These are phyloP conservation scores for Phalacrocorax aristotelis DNA, from an alignment of 2,113 vertebrate genomes.

Conservation along the genomic window DNA sequence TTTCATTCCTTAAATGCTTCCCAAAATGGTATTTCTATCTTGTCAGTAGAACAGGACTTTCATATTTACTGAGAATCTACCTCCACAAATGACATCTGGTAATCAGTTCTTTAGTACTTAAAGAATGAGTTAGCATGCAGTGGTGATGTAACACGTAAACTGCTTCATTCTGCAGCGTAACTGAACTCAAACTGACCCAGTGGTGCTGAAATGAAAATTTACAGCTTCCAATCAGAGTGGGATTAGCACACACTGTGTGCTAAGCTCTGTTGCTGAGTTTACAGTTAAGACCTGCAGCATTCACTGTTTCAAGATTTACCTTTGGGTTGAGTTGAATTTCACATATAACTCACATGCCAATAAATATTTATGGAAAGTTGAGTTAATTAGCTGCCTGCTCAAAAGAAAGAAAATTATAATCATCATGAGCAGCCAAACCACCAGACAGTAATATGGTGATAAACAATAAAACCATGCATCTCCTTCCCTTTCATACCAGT, in stretches of 20 bases:
- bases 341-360: neutral
- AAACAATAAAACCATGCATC: neutral
- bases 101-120: neutral
- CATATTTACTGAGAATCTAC: neutral
- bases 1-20: neutral
- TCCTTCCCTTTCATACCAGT: neutral
- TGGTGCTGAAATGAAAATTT: constrained; percentile 65
- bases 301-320: constrained; percentile 25
- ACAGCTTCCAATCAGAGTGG: constrained; percentile 36
- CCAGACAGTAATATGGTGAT: neutral
- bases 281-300: constrained; percentile 30
- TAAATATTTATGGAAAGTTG: constrained; percentile 25
- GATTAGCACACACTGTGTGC: constrained; percentile 41
- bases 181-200: constrained; percentile 48
- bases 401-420: constrained; percentile 22
- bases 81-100: neutral
- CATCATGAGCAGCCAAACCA: neutral
- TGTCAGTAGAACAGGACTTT: neutral
- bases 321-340: constrained; percentile 10
- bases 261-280: constrained; percentile 41
- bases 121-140: constrained; percentile 9
- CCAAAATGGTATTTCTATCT: neutral
- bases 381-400: neutral
- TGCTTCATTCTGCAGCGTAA: neutral
- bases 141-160: neutral